Base-by-base conservation (phyloP, 2,113 vertebrate species). In the Sceloporus tristichus region DNA sequence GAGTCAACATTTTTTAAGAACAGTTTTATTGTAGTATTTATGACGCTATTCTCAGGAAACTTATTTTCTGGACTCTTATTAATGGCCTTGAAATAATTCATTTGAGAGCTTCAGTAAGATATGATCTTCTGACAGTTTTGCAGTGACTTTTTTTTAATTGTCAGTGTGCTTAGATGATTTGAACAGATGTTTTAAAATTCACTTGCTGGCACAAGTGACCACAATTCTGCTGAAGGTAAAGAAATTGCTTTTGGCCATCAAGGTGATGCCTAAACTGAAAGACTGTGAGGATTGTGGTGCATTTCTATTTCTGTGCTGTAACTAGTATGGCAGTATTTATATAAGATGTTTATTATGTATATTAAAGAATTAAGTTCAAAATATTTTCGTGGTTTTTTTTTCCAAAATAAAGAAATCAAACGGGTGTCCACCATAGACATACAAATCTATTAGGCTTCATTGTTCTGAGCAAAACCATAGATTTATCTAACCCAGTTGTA, bases 281-380 rank as follows among this genome's bases (percentile, higher is more conserved):
- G 40, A 48, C 77, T 0, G 66, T 83, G 88, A 74, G 54, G 19
- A 34, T 84, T 88, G 53, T 66, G 1, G 25, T 93, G 83, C 90
- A 82, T 29, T 11, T 85, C 56, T 90, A 88, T 85, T 48, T 71
- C 66, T 73, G 54, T 75, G 88, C 79, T 70, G 48, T 75, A 38
- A 80, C 23, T 38, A 8, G 66, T 73, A 88, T 19, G 0, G 0
- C 65, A 78, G 42, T 90, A 71, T 91, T 70, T 92, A 91, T 94
- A 27, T 94, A 85, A 79, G 92, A 82, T 71, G 71, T 4, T 65
- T 92, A 76, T 76, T 62, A 62, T 92, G 90, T 92, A 90, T 90
- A 95, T 89, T 85, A 86, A 92, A 85, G 70, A 2, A 40, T 88
- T 48, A 16, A 90, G 81, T 91, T 75, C 81, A 92, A 79, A 56